These are phyloP conservation scores for Mechanitis mazaeus DNA, from an alignment of 2,888 invertebrate genomes.

Conservation along the genomic window DNA sequence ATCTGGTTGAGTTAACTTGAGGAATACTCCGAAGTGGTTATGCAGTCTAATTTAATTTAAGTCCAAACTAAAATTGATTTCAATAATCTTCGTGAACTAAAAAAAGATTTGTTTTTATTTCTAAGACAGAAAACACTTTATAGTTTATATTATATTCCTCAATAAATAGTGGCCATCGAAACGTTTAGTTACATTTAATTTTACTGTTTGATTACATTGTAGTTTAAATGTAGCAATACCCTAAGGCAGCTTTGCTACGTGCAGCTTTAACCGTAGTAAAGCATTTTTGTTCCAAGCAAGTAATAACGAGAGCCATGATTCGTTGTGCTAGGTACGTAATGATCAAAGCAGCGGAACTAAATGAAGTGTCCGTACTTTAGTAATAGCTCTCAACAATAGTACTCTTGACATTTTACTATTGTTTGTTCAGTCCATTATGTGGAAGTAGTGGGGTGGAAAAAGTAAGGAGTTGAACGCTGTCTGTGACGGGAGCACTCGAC, in stretches of 20 bases:
- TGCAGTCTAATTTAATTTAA: no score
- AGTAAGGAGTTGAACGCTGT: conserved; percentile 41
- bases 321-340: conserved; percentile 12
- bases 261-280: neutral
- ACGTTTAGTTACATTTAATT: no score
- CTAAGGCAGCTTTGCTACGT: neutral
- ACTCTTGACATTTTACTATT: conserved; percentile 47
- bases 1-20: no score
- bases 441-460: conserved; percentile 54
- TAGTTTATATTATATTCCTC: no score
- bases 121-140: no score
- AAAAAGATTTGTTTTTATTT: no score
- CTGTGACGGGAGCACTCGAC: conserved; percentile 35
- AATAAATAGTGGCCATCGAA: no score
- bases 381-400: conserved; percentile 42
- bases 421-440: conserved; percentile 51
- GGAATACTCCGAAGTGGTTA: no score
- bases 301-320: conserved; percentile 10
- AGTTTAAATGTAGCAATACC: neutral
- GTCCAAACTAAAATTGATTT: no score
- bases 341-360: conserved; percentile 23
- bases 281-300: conserved; percentile 6
- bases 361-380: conserved; percentile 23
- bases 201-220: neutral
- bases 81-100: no score